Conservation (phyloP, 2,113 vertebrate genomes). For the Globicephala melas region DNA sequence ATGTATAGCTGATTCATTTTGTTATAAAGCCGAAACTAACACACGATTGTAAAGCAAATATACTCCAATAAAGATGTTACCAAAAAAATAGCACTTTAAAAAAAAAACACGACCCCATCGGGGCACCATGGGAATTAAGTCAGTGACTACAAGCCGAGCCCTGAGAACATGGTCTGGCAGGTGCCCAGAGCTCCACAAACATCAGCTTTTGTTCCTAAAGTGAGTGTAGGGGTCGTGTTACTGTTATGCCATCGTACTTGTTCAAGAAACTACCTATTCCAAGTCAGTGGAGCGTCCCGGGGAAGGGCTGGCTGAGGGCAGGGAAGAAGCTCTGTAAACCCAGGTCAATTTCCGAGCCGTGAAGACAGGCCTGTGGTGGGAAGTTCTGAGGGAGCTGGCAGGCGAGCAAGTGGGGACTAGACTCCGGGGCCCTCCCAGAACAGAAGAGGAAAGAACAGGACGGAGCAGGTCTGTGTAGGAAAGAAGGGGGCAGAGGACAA, state of each 20-base stretch:
- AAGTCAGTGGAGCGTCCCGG: neutral
- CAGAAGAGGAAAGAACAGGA: neutral
- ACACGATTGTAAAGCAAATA: too few species aligned
- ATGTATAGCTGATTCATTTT: too few species aligned
- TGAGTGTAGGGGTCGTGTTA: accelerated
- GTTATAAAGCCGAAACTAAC: too few species aligned
- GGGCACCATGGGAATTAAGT: neutral
- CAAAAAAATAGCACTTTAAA: too few species aligned
- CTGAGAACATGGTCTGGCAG: neutral
- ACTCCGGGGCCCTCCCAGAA: neutral
- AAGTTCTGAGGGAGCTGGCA: neutral
- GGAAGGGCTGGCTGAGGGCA: neutral
- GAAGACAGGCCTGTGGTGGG: accelerated
- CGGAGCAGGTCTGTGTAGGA: neutral
- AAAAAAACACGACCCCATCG: neutral
- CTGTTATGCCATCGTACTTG: neutral
- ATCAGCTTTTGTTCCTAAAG: too few species aligned
- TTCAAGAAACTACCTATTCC: neutral
- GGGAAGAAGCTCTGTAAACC: neutral
- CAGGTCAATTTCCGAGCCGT: neutral
- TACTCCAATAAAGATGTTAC: too few species aligned
- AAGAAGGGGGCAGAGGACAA: neutral
- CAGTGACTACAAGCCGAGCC: neutral
- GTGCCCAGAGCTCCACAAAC: neutral
- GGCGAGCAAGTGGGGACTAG: too few species aligned